Base-by-base conservation (phyloP, 2,888 invertebrate species). In the Carabus problematicus region DNA sequence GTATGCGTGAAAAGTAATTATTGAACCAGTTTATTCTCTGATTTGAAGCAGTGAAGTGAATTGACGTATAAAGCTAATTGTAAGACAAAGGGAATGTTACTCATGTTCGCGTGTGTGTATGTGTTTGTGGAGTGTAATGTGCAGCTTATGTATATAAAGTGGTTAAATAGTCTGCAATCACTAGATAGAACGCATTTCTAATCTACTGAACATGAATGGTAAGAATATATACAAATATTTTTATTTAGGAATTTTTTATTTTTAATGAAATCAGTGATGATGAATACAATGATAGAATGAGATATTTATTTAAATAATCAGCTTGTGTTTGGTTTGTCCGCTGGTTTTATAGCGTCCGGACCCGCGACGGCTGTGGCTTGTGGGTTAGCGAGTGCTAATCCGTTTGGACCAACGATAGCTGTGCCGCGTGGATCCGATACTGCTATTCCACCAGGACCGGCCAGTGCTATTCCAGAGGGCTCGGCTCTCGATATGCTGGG, bases 281-380 rank as follows among this genome's bases (percentile, higher is more conserved):
- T 47, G 45, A 39, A 61, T 14, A 56, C 18, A 41, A 55, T 55
- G 45, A 64, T 12, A 12, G 4, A 55, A 42, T 40, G 14, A 39
- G 18, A 42, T 63, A 16, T 54, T 45, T 40, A 18, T 55, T 49
- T 47, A 64, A 64, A 75, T 71, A 74, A 75, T 52, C 40, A 73
- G 45, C 18, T 71, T 73, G 42, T 72, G 29, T 14, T 73, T 12
- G 72, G 55, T 70, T 74, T 74, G 42, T 72, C 52, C 41, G 67
- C 70, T 19, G 70, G 61, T 76, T 76, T 70, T 7, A 75, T 74
- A 42, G 72, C 76, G 2, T 78, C 75, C 16, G 81, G 80, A 42
- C 84, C 85, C 18, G 85, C 84, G 12, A 85, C 81, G 0, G 86
- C 84, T 14, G 85, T 84, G 14, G 84, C 85, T 58, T 80, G 79